These are phyloP conservation scores for Cyaniris semiargus DNA, from an alignment of 2,888 invertebrate genomes.

Conservation along the genomic window DNA sequence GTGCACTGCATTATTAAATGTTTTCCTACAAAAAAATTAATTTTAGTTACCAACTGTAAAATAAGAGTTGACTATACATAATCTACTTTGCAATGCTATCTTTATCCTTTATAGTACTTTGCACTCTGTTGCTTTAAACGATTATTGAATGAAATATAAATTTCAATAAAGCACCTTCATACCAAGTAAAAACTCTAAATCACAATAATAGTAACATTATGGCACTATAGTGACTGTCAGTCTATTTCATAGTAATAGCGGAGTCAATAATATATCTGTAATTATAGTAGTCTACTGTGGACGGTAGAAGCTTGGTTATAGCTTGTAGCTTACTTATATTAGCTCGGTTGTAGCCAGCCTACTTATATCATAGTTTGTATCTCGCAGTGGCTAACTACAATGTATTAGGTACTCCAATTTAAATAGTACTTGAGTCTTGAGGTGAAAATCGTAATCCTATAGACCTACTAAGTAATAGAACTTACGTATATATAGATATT, in stretches of 20 bases:
- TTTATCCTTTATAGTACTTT: too few species aligned
- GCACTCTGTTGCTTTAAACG: not conserved
- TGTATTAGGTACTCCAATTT: not conserved
- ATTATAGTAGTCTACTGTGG: not conserved
- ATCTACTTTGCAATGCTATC: too few species aligned
- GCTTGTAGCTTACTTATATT: not conserved
- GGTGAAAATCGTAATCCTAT: not conserved
- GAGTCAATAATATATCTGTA: not conserved
- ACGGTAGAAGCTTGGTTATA: not conserved
- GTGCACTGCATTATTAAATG: too few species aligned
- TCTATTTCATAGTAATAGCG: not conserved
- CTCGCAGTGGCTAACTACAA: conserved; percentile 4
- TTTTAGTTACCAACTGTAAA: too few species aligned
- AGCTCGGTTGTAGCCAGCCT: not conserved
- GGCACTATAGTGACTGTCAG: not conserved
- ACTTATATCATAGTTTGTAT: conserved; percentile 5
- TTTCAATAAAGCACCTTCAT: not conserved
- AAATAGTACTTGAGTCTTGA: not conserved
- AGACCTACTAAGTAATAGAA: too few species aligned
- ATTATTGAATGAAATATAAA: not conserved
- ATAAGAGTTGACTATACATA: too few species aligned
- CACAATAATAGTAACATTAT: conserved; percentile 2
- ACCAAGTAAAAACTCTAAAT: not conserved
- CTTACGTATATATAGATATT: too few species aligned
- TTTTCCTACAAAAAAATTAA: too few species aligned